Evolutionary conservation across 2,888 invertebrate genomes (phyloP).

Genomic region (Eupithecia dodoneata): DNA sequence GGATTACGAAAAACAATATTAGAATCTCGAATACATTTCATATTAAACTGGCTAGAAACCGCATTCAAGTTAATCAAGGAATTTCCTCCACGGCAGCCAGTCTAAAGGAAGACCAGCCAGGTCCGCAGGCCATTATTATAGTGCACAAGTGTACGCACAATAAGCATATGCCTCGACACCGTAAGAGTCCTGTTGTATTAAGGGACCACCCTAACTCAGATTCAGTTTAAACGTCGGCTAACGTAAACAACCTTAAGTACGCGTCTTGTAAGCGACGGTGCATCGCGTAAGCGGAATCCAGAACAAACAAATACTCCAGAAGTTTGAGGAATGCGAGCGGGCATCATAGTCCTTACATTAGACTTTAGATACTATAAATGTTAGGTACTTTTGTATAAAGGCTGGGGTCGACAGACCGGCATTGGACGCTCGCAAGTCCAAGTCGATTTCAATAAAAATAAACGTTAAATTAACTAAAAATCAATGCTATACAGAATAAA

Average conservation of each 20-base stretch:
- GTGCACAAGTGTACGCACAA: no score
- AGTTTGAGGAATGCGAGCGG: neutral
- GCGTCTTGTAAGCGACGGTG: neutral
- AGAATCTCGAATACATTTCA: no score
- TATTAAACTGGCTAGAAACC: no score
- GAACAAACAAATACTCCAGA: neutral
- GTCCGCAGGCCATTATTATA: no score
- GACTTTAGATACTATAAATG: neutral
- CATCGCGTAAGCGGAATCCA: neutral
- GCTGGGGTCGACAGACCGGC: no score
- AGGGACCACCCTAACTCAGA: constrained; percentile 6
- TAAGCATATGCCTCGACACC: neutral
- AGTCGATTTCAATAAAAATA: constrained; percentile 51
- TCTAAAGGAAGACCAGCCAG: no score
- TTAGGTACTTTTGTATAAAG: neutral
- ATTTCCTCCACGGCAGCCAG: no score
- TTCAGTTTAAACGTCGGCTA: constrained; percentile 1
- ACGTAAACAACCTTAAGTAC: neutral
- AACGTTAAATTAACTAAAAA: constrained; percentile 4
- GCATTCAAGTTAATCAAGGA: no score
- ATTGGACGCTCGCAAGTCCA: neutral
- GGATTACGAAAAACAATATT: neutral
- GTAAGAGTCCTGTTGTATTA: neutral
- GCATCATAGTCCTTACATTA: no score
- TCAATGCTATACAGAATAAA: neutral